Conservation (phyloP, 2,797 vertebrate species). For the Microctenopoma steveboyesi region DNA sequence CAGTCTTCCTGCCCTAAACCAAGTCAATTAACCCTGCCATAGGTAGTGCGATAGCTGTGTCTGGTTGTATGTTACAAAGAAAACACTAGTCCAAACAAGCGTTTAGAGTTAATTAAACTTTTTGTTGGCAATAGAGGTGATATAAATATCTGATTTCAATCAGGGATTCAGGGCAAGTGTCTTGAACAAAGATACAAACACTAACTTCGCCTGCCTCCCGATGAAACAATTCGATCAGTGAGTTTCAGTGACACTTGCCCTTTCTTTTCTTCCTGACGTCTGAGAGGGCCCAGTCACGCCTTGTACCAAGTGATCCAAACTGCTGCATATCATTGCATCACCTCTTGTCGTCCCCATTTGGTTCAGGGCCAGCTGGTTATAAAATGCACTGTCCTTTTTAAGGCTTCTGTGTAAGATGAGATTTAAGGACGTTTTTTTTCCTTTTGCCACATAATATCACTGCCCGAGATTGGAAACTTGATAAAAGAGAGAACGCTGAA, state of each 20-base stretch:
- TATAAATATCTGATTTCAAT: slow-evolving; percentile 68
- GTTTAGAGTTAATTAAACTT: slow-evolving; percentile 65
- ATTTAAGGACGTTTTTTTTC: slow-evolving; percentile 20
- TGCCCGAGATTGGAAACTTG: slow-evolving; percentile 10
- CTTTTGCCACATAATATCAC: slow-evolving; percentile 20
- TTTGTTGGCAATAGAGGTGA: slow-evolving; percentile 48
- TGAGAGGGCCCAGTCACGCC: slow-evolving; percentile 18
- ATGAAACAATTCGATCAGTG: slow-evolving; percentile 27
- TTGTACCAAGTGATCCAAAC: slow-evolving; percentile 15
- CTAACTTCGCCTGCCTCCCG: slow-evolving; percentile 18
- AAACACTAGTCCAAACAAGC: slow-evolving; percentile 37
- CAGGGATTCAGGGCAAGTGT: slow-evolving; percentile 59
- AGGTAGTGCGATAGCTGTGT: slow-evolving; percentile 49
- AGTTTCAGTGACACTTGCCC: slow-evolving; percentile 19
- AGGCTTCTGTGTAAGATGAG: slow-evolving; percentile 10
- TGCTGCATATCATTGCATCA: slow-evolving; percentile 7
- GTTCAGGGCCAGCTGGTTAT: slow-evolving; percentile 15
- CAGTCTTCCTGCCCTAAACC: slow-evolving; percentile 48
- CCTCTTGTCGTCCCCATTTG: slow-evolving; percentile 11
- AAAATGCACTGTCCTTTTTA: slow-evolving; percentile 19
- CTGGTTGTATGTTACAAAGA: slow-evolving; percentile 29
- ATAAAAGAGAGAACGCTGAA: slow-evolving; percentile 5
- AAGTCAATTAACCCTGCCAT: slow-evolving; percentile 68
- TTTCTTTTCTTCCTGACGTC: slow-evolving; percentile 27
- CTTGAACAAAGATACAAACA: slow-evolving; percentile 48